Evolutionary conservation across 2,797 vertebrate species (phyloP).

Genomic region (Acanthis flammea): DNA sequence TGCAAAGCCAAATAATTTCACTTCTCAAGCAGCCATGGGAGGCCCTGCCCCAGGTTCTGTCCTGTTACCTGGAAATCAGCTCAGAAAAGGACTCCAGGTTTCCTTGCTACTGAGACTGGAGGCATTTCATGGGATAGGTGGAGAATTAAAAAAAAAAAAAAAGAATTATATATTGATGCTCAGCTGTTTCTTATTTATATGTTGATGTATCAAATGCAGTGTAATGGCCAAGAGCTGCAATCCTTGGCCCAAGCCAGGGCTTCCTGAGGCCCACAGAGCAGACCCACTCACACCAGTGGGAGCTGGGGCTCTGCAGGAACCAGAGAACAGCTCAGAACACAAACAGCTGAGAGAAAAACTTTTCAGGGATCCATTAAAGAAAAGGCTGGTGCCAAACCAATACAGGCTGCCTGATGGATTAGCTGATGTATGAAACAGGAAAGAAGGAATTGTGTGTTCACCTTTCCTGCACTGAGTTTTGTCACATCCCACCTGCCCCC

Average conservation of each 20-base stretch:
- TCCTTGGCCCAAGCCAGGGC: not conserved
- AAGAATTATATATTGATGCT: not conserved
- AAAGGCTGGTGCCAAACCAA: not conserved
- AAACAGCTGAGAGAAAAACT: not conserved
- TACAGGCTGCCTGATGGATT: not conserved
- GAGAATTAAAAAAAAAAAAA: not conserved
- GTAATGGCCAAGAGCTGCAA: not conserved
- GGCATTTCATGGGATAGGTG: not conserved
- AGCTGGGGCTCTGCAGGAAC: not conserved
- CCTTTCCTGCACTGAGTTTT: not conserved
- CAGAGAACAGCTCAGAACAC: not conserved
- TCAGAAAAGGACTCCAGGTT: rapidly evolving
- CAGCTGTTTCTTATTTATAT: not conserved
- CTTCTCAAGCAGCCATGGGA: not conserved
- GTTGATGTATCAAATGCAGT: not conserved
- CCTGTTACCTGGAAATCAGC: not conserved
- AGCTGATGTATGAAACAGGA: not conserved
- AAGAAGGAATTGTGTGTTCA: not conserved
- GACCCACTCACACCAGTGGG: not conserved
- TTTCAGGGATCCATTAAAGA: not conserved
- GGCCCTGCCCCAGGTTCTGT: not conserved
- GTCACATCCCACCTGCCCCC: not conserved
- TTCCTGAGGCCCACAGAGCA: not conserved
- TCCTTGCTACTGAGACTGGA: not conserved
- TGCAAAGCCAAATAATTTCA: not conserved